These are phyloP conservation scores for Temnothorax rugatulus DNA, from an alignment of 2,888 invertebrate genomes.

Conservation along the genomic window DNA sequence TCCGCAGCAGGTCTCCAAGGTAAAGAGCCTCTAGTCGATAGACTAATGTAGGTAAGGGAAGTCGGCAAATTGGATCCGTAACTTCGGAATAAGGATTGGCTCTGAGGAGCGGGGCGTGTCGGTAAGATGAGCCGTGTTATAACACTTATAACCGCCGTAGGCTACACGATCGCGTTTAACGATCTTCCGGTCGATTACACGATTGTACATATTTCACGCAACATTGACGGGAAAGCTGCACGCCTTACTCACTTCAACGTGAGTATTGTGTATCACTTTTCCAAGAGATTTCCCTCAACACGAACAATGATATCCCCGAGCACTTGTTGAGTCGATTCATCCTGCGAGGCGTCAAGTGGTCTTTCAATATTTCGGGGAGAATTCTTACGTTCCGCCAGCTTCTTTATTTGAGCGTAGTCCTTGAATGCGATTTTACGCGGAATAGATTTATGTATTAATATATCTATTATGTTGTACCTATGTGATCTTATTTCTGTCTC, in stretches of 20 bases:
- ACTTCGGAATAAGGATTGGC: no score
- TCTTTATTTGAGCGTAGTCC: neutral
- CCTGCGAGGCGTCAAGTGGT: neutral
- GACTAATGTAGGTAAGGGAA: no score
- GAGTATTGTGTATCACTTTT: neutral
- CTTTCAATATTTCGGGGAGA: neutral
- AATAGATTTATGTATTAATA: no score
- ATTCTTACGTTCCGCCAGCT: neutral
- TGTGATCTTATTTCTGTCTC: neutral
- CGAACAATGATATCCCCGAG: neutral
- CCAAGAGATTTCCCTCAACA: neutral
- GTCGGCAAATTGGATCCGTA: no score
- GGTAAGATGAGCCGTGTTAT: slow-evolving; percentile 52
- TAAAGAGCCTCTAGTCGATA: no score
- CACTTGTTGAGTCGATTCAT: slow-evolving; percentile 40
- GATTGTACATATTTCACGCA: slow-evolving; percentile 31
- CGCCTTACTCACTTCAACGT: neutral
- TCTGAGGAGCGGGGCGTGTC: no score
- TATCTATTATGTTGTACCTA: neutral
- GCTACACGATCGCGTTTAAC: neutral
- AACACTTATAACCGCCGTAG: neutral
- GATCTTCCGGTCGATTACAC: slow-evolving; percentile 13
- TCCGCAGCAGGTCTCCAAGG: no score
- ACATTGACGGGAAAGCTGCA: neutral
- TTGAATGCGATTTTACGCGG: neutral